These are phyloP conservation scores for Chalcis sispes DNA, from an alignment of 2,888 invertebrate genomes.

Conservation along the genomic window DNA sequence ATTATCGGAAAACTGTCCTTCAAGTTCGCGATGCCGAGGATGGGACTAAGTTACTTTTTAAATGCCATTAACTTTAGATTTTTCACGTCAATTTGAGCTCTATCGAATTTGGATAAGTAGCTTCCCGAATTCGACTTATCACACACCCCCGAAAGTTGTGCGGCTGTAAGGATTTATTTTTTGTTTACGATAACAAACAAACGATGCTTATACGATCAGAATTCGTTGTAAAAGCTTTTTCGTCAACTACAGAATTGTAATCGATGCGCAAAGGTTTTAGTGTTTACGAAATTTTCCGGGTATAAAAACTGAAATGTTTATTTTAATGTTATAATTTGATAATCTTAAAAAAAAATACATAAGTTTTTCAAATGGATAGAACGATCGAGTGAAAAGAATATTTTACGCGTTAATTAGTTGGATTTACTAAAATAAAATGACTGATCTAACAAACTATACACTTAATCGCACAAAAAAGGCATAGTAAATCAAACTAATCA, in stretches of 20 bases:
- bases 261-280: too few relatives aligned
- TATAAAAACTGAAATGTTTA: too few relatives aligned
- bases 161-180: conserved; percentile 26
- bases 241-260: background rate
- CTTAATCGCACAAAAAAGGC: background rate
- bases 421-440: too few relatives aligned
- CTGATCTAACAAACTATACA: background rate
- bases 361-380: too few relatives aligned
- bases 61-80: background rate
- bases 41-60: background rate
- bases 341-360: too few relatives aligned
- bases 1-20: conserved; percentile 37
- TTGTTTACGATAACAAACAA: background rate
- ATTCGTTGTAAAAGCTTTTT: conserved; percentile 4
- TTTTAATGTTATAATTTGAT: too few relatives aligned
- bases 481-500: too few relatives aligned
- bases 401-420: too few relatives aligned
- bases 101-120: conserved; percentile 27
- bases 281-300: too few relatives aligned
- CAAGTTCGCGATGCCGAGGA: conserved; percentile 7
- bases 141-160: conserved; percentile 13
- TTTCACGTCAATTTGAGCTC: background rate
- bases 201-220: background rate
- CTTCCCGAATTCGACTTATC: conserved; percentile 44
- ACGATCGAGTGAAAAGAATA: too few relatives aligned